Base-by-base conservation (phyloP, 2,888 invertebrate species). In the Syrista parreyssii region DNA sequence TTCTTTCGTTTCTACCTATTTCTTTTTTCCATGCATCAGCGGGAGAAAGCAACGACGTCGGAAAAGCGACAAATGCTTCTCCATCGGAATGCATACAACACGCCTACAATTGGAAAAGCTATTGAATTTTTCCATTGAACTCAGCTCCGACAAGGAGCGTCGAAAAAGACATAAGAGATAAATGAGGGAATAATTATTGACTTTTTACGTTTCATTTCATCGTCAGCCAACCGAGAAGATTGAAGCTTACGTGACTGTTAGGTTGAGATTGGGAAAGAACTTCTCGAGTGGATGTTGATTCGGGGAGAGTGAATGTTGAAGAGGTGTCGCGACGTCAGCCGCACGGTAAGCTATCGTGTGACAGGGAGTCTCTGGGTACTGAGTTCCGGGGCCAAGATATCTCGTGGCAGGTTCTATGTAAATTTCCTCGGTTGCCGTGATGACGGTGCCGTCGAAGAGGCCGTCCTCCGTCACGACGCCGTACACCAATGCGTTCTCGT, bases 371-470 rank as follows among this genome's bases (percentile, higher is more conserved):
- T 4, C 40, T 40, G 12, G 40, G 92, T 96, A 85, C 79, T 83
- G 81, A 68, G 79, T 76, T 35, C 68, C 75, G 74, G 81, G 76
- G 68, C 74, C 79, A 68, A 88, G 80, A 89, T 95, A 96, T 84
- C 95, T 93, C 84, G 93, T 93, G 76, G 95, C 92, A 9, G 96
- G 96, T 91, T 97, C 97, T 84, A 97, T 94, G 92, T 96, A 97
- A 92, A 95, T 97, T 87, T 96, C 96, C 87, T 96, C 96, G 55
- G 94, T 92, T 78, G 93, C 92, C 74, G 96, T 96, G 91, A 94
- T 93, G 89, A 98, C 95, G 75, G 96, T 96, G 75, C 98, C 98
- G 90, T 98, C 98, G 91, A 98, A 96, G 78, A 97, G 93, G 78
- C 97, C 98, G 79, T 97, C 96, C 79, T 94, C 93, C 80, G 97